A percentile compares a stretch with the other conserved stretches of the same genome.
Evolutionary conservation across 2,797 vertebrate genomes (phyloP).

Genomic region (Sebastes itinus): DNA sequence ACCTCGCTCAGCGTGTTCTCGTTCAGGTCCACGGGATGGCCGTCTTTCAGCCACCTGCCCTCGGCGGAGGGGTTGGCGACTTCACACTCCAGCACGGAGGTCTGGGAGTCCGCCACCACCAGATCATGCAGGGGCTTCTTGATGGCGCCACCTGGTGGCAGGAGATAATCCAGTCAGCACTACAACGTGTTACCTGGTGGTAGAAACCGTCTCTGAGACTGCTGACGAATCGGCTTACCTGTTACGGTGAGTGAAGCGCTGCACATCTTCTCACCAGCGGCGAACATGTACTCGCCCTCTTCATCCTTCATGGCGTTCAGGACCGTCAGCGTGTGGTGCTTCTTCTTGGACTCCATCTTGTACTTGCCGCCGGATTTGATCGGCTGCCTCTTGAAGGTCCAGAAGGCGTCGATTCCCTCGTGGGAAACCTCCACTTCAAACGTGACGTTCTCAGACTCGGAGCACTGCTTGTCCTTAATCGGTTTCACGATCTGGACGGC

Average conservation of each 20-base stretch:
- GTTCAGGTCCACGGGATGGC: slow-evolving; percentile 81
- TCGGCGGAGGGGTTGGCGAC: slow-evolving; percentile 92
- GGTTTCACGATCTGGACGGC: slow-evolving; percentile 92
- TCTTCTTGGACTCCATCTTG: slow-evolving; percentile 91
- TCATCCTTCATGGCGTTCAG: slow-evolving; percentile 96
- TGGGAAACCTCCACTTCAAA: slow-evolving; percentile 94
- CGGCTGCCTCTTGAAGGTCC: slow-evolving; percentile 91
- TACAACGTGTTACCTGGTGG: too few relatives aligned
- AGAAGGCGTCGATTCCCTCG: slow-evolving; percentile 90
- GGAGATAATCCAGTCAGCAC: not conserved
- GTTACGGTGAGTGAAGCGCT: slow-evolving; percentile 90
- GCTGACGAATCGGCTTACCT: slow-evolving; percentile 76
- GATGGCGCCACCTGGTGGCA: slow-evolving; percentile 91
- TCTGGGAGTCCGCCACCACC: slow-evolving; percentile 94
- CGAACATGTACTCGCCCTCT: slow-evolving; percentile 94
- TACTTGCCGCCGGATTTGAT: slow-evolving; percentile 89
- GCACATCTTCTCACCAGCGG: slow-evolving; percentile 94
- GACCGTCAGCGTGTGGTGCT: slow-evolving; percentile 89
- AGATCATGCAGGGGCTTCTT: slow-evolving; percentile 91
- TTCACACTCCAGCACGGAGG: slow-evolving; percentile 91
- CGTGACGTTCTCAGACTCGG: slow-evolving; percentile 94
- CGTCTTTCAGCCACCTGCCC: slow-evolving; percentile 92
- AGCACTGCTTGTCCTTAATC: slow-evolving; percentile 89
- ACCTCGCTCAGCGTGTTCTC: slow-evolving; percentile 86
- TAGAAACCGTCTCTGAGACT: not conserved